Conservation (phyloP, 2,888 invertebrate genomes). For the Tridacna crocea region DNA sequence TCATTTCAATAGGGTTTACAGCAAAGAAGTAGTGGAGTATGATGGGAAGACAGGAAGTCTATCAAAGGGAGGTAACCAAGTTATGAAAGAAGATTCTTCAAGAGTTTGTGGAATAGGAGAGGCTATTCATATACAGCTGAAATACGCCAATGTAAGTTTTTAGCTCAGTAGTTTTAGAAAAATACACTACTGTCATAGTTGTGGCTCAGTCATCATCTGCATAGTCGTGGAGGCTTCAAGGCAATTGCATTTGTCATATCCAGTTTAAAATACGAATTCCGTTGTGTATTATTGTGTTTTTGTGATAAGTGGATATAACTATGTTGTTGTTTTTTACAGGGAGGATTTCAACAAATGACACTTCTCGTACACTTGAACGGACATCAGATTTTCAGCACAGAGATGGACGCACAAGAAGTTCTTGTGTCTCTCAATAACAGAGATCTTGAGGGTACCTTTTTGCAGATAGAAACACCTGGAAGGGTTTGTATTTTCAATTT, state of each 20-base stretch:
- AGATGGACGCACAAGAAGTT: conserved; percentile 56
- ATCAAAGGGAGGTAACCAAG: neutral
- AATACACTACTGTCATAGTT: too few relatives aligned
- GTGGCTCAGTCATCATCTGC: too few relatives aligned
- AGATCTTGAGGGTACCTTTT: conserved; percentile 44
- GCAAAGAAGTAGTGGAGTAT: conserved; percentile 10
- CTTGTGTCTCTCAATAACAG: conserved; percentile 48
- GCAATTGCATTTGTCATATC: too few relatives aligned
- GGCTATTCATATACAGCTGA: conserved; percentile 21
- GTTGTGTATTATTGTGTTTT: too few relatives aligned
- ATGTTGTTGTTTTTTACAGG: conserved; percentile 30
- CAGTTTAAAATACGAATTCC: too few relatives aligned
- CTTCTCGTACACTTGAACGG: conserved; percentile 52
- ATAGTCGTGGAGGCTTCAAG: too few relatives aligned
- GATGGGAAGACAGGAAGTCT: conserved; percentile 18
- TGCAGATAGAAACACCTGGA: conserved; percentile 45
- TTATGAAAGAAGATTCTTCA: conserved; percentile 16
- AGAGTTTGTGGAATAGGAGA: conserved; percentile 9
- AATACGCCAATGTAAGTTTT: conserved; percentile 4
- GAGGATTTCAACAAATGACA: conserved; percentile 31
- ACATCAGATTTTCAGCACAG: conserved; percentile 45
- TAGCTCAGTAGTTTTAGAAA: neutral
- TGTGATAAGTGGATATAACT: too few relatives aligned
- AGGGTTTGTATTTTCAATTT: conserved; percentile 37
- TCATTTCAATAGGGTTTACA: neutral